phyloP scores from a whole-genome alignment of 2,888 invertebrate species.

The Papilio elwesi region DNA sequence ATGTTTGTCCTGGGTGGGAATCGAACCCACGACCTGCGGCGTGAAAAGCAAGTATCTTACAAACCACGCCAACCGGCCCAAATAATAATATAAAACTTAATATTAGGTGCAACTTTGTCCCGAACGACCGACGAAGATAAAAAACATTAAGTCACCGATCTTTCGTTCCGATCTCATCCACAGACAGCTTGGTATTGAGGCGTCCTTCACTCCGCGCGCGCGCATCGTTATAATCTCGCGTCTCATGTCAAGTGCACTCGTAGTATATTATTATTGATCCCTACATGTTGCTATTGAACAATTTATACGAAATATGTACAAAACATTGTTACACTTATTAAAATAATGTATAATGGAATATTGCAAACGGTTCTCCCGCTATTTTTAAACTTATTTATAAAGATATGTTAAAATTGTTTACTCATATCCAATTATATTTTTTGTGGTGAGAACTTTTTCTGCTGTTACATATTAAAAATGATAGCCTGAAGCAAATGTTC shows the following conservation, averaged over 20 bases:
- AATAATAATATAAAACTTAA: no score
- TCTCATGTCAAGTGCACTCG: background rate
- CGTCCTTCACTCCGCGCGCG: no score
- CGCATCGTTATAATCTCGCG: no score
- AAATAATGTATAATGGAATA: background rate
- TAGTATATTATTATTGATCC: background rate
- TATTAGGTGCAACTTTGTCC: no score
- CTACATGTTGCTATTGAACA: background rate
- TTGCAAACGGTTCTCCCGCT: background rate
- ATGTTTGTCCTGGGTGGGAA: no score
- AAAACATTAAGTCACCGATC: no score
- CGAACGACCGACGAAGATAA: no score
- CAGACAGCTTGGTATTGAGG: no score
- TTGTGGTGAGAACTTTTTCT: background rate
- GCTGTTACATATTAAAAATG: background rate
- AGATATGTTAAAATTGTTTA: background rate
- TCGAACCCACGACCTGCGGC: no score
- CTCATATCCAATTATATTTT: background rate
- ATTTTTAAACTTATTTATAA: background rate
- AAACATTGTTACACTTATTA: background rate
- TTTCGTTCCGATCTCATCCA: no score
- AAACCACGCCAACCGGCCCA: no score
- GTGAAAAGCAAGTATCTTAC: no score
- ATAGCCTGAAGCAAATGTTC: background rate
- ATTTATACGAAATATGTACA: background rate